Percentiles rank a stretch among this genome's conserved stretches.
phyloP scores from a whole-genome alignment of 2,113 vertebrate genomes.

The Nibea coibor region DNA sequence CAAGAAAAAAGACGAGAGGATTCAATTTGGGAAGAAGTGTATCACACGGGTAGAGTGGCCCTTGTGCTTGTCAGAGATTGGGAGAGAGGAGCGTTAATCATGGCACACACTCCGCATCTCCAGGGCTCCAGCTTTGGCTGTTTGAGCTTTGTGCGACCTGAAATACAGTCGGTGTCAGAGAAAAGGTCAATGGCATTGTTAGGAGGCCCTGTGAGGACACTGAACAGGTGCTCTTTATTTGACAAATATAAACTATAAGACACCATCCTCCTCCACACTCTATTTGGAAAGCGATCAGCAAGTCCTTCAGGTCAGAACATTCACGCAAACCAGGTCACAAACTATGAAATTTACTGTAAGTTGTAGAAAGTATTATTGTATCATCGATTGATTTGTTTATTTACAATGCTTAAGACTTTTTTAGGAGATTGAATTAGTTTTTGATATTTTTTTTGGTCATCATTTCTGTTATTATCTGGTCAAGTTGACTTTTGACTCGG shows the following conservation, averaged over 20 bases:
- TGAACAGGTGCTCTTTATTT: slow-evolving; percentile 53
- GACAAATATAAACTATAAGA: slow-evolving; percentile 57
- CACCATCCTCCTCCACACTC: slow-evolving; percentile 1
- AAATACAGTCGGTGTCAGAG: slow-evolving; percentile 73
- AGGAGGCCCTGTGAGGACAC: slow-evolving; percentile 51
- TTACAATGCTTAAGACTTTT: neutral
- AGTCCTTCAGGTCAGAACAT: slow-evolving; percentile 10
- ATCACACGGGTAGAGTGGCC: slow-evolving; percentile 74
- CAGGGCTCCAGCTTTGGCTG: slow-evolving; percentile 47
- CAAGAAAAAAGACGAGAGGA: slow-evolving; percentile 66
- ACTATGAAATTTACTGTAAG: neutral
- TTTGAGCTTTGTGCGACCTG: slow-evolving; percentile 61
- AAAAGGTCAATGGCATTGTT: slow-evolving; percentile 76
- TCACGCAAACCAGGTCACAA: slow-evolving; percentile 16
- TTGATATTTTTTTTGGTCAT: neutral
- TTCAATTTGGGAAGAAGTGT: slow-evolving; percentile 80
- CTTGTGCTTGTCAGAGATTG: slow-evolving; percentile 82
- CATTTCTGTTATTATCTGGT: neutral
- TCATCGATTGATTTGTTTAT: neutral
- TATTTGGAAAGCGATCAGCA: slow-evolving; percentile 19
- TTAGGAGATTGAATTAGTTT: neutral
- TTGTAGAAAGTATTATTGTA: neutral
- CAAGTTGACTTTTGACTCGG: neutral
- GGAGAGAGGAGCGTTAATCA: slow-evolving; percentile 75
- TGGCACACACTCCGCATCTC: slow-evolving; percentile 39